Conservation (phyloP, 2,113 vertebrate species). For the Catharus minimus region DNA sequence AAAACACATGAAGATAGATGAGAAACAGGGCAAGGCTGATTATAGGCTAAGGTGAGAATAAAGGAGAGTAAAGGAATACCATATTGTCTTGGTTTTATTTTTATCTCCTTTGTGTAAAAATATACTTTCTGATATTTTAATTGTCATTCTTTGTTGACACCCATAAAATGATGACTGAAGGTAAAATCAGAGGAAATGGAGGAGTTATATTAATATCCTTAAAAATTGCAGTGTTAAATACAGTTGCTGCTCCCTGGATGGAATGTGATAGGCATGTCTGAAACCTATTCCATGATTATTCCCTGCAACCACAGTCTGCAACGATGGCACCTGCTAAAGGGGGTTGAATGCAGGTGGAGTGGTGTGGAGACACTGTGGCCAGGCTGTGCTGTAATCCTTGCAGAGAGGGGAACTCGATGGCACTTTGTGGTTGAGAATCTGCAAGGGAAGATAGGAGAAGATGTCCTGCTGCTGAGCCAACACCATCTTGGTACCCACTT, state of each 20-base stretch:
- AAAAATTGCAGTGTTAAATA: background rate
- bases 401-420: background rate
- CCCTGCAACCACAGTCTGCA: background rate
- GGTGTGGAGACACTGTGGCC: rapidly evolving
- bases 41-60: background rate
- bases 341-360: background rate
- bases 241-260: background rate
- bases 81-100: background rate
- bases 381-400: too few species aligned
- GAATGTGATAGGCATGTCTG: background rate
- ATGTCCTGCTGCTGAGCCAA: background rate
- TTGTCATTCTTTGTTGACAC: background rate
- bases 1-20: background rate
- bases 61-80: background rate
- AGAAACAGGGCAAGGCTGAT: background rate
- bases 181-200: background rate
- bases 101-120: background rate
- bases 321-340: background rate
- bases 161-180: background rate
- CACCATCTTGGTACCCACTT: too few species aligned
- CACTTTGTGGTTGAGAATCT: background rate
- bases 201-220: background rate
- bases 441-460: background rate
- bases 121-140: background rate
- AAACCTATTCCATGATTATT: background rate